A percentile compares a stretch with the other conserved stretches of the same genome.
These are phyloP conservation scores for Rhyacophila brunnea DNA, from an alignment of 1,140 invertebrate species.

Conservation along the genomic window DNA sequence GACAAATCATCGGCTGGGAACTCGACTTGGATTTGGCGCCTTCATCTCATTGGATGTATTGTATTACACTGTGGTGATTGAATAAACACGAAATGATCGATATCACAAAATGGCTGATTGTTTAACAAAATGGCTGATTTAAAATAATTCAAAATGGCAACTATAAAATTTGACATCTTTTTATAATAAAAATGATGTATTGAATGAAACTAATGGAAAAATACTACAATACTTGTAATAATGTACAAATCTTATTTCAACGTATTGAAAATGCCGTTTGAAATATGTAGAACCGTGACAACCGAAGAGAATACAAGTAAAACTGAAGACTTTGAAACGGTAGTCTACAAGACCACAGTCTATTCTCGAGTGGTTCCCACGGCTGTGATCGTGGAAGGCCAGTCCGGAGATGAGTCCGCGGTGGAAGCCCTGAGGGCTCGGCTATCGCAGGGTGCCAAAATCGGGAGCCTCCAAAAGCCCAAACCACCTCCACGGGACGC, in stretches of 20 bases:
- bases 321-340: slow-evolving; percentile 15
- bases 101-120: too few relatives aligned
- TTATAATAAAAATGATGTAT: too few relatives aligned
- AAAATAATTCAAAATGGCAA: slow-evolving; percentile 10
- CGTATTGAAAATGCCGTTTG: too few relatives aligned
- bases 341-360: slow-evolving; percentile 30
- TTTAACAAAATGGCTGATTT: neutral
- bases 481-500: slow-evolving; percentile 3
- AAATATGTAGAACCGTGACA: neutral
- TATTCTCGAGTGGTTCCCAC: slow-evolving; percentile 5
- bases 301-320: slow-evolving; percentile 4
- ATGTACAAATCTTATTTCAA: too few relatives aligned
- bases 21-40: too few relatives aligned
- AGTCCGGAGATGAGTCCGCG: neutral
- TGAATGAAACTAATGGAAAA: too few relatives aligned
- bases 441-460: neutral
- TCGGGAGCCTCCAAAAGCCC: neutral
- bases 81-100: neutral
- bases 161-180: too few relatives aligned
- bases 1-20: too few relatives aligned
- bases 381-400: neutral
- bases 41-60: too few relatives aligned
- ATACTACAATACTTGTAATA: too few relatives aligned
- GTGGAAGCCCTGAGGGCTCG: slow-evolving; percentile 6
- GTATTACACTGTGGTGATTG: too few relatives aligned